Evolutionary conservation across 2,113 vertebrate genomes (phyloP), one percentile per base, ranked within the genome.

Genomic region (Corythornis vintsioides): DNA sequence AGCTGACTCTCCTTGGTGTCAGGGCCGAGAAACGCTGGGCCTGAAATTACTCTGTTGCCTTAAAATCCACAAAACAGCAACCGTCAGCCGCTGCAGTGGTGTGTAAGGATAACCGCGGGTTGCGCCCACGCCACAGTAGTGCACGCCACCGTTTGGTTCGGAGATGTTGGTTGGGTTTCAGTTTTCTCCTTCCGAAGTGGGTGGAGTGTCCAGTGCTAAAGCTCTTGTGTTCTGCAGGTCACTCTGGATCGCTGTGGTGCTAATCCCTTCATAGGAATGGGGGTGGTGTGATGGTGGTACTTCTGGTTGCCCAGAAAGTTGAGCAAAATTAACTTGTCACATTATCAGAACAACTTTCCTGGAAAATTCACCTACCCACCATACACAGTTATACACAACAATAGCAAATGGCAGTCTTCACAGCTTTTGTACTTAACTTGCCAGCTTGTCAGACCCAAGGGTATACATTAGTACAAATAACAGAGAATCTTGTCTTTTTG

Each of bases 221-320:
- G 64, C 7, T 16, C 26, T 26, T 1, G 2, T 11, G 11, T 2
- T 5, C 42, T 38, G 24, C 4, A 4, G 35, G 31, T 26, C 35
- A 0, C 1, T 0, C 26, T 19, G 43, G 7, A 16, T 21, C 1
- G 0, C 48, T 11, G 28, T 2, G 52, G 13, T 14, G 13, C 13
- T 2, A 2, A 8, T 47, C 40, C 35, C 72, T 42, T 22, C 3
- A 40, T 7, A 40, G 35, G 19, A 9, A 35, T 15, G 8, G 5
- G 1, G 2, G 6, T 1, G 9, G 8, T 85, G 6, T 50, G 29
- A 6, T 33, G 38, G 55, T 1, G 4, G 18, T 38, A 0, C 15
- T 71, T 61, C 1, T 4, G 14, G 13, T 55, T 86, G 33, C 3
- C 0, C 25, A 11, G 55, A 50, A 33, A 8, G 4, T 50, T 31